Conservation (phyloP, 2,888 invertebrate genomes). For the Alloplasta piceator region DNA sequence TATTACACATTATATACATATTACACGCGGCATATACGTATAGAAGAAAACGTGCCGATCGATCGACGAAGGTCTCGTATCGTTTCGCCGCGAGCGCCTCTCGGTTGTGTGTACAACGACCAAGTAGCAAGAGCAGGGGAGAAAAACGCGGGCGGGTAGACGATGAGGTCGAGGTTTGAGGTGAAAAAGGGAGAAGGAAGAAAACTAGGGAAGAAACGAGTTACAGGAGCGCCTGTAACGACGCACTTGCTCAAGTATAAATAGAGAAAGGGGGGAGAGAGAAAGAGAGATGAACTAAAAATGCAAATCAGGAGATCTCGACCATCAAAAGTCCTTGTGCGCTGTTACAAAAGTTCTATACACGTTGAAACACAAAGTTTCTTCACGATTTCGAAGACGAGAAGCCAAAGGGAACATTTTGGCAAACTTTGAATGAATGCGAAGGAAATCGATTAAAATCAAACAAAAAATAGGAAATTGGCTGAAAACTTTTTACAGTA, state of each 20-base stretch:
- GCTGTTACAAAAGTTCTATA: background rate
- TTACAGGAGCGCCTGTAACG: conserved; percentile 32
- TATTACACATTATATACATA: background rate
- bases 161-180: background rate
- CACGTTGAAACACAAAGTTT: no score
- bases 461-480: no score
- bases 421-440: no score
- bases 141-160: background rate
- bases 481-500: no score
- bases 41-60: conserved; percentile 35
- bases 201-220: conserved; percentile 17
- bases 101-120: background rate
- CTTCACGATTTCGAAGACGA: no score
- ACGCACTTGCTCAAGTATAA: conserved; percentile 32
- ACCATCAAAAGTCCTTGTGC: conserved; percentile 4
- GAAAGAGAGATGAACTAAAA: conserved; percentile 12
- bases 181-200: conserved; percentile 4
- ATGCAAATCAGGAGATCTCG: conserved; percentile 28
- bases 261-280: background rate
- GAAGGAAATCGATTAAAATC: no score
- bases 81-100: conserved; percentile 35
- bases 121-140: background rate
- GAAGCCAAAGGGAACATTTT: no score
- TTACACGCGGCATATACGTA: no score
- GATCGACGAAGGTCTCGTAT: conserved; percentile 54